Base-by-base conservation (phyloP, 1,140 invertebrate genomes). In the Pogonomyrmex californicus region DNA sequence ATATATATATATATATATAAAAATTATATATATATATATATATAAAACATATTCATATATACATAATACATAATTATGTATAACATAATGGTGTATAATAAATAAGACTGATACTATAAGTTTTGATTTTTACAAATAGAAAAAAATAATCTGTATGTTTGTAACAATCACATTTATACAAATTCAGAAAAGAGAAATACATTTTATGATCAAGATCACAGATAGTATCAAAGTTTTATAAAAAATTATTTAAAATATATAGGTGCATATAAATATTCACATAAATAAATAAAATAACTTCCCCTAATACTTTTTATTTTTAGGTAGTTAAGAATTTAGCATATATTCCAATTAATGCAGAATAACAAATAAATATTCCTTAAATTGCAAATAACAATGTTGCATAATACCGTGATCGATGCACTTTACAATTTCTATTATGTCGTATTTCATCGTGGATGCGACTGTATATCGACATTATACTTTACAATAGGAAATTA, bases 151-250 rank as follows among this genome's bases (percentile, higher is more conserved):
- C 10, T 63, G 38, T 17, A 51, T 78, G 10, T 6, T 17, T 36
- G 41, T 30, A 0, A 1, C n/a, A 49, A 54, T n/a, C 7, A 71
- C 10, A 51, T 71, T 54, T 7, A 49, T 14, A 33, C 51, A 49
- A 71, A 71, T 23, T 23, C 23, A 79, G 17, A 30, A 66, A 79
- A 79, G 5, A 7, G 17, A 47, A 38, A 54, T 0, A 38, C n/a
- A 7, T 51, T 49, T 66, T 38, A 38, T 36, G n/a, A 51, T 66
- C 47, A 33, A n/a, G n/a, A n/a, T n/a, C n/a, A 60, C 33, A 6
- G 12, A 56, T 38, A 12, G 66, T 79, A 79, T 79, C 54, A 79
- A 79, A 66, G 66, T 79, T 79, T 62, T 44, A 30, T 51, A 66
- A 12, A 9, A 12, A 79, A 54, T 36, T 66, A 54, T 66, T 38